Base-by-base conservation (phyloP, 2,113 vertebrate genomes). In the Channa maculata region DNA sequence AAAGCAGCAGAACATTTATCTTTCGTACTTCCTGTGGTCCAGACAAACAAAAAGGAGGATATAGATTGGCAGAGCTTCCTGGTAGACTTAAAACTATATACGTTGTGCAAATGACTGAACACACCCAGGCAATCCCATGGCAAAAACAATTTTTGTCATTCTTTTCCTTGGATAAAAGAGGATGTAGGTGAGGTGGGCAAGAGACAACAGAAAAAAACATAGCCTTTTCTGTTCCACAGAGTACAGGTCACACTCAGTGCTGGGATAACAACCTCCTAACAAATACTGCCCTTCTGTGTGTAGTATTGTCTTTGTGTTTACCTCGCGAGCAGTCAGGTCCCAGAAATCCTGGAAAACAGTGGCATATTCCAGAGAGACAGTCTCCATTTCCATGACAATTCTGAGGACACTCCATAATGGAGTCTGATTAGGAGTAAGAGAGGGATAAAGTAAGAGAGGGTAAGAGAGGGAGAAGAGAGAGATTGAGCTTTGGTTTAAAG, bases 321-420 rank as follows among this genome's bases (percentile, higher is more conserved):
- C 98, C 97, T 97, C 97, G 95, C 0, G 97, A 98, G 95, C 98
- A 99, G 92, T 99, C 97, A 0, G 97, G 97, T 59, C 97, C 97
- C 77, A 99, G 94, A 90, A 99, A 99, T 58, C 97, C 98, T 34
- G 98, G 95, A 88, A 99, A 99, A 95, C 98, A 99, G 91, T 98
- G 97, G 87, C 98, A 99, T 52, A 96, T 96, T 94, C 98, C 98
- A 76, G 97, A 98, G 88, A 98, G 96, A 75, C 98, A 99, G 81
- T 99, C 97, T 57, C 98, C 97, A 71, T 99, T 99, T 82, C 98
- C 97, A 95, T 99, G 97, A 92, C 98, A 99, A 93, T 99, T 99
- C 82, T 97, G 96, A 83, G 98, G 96, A 89, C 98, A 99, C 93
- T 99, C 98, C 89, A 98, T 96, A 80, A 98, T 96, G 11, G 98